A percentile compares a stretch with the other conserved stretches of the same genome.
Conservation (phyloP, 2,797 vertebrate species). For the Tympanoctomys barrerae region DNA sequence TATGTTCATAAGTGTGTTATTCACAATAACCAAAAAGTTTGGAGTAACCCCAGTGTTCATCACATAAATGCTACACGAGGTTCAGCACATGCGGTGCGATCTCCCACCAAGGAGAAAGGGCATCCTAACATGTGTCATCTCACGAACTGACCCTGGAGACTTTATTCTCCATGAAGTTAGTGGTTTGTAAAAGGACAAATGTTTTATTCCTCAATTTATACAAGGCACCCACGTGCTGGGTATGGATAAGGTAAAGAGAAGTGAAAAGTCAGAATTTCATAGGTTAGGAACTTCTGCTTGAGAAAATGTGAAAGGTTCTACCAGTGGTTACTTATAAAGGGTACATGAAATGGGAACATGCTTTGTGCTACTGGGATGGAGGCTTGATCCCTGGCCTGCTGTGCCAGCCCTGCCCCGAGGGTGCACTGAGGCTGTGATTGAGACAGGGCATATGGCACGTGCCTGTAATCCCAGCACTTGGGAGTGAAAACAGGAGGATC, state of each 20-base stretch:
- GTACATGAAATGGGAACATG: background rate
- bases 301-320: background rate
- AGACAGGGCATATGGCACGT: no score
- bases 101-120: background rate
- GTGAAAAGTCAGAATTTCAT: background rate
- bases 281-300: background rate
- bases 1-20: background rate
- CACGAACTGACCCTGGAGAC: background rate
- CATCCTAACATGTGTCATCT: background rate
- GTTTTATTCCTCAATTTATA: background rate
- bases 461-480: no score
- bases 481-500: no score
- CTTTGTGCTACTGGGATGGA: background rate
- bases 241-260: no score
- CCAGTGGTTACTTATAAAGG: background rate
- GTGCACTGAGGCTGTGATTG: no score
- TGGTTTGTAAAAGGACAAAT: background rate
- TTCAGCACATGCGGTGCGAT: background rate
- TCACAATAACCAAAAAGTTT: background rate
- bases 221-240: background rate
- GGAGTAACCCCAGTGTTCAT: background rate
- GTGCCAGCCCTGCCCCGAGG: no score
- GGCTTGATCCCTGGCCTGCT: no score
- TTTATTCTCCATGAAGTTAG: background rate
- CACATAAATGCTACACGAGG: background rate